These are phyloP conservation scores for Chrysaora quinquecirrha DNA, from an alignment of 30 jellyfish, hydroid and myxozoan species.

Conservation along the genomic window DNA sequence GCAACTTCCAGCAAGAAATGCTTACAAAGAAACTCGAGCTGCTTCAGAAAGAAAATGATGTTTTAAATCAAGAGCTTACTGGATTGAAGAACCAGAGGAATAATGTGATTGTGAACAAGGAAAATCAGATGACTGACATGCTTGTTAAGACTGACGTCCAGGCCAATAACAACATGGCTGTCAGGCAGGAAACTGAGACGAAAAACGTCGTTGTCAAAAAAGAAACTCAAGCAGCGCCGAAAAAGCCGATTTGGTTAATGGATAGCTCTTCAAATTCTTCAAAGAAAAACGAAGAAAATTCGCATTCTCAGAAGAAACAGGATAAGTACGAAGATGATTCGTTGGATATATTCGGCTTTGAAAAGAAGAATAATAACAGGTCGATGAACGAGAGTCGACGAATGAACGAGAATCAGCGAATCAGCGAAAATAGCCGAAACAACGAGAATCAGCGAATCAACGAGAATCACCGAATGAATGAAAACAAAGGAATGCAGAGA, in stretches of 20 bases:
- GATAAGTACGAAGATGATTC: background rate
- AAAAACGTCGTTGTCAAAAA: no score
- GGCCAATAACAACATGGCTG: no score
- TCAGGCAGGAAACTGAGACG: no score
- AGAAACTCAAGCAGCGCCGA: no score
- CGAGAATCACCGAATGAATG: no score
- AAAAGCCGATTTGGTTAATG: no score
- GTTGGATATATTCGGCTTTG: background rate
- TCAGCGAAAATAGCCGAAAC: background rate
- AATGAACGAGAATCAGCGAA: background rate
- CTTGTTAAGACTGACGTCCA: no score
- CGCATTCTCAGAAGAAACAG: no score
- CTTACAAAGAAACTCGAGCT: background rate
- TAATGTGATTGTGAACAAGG: background rate
- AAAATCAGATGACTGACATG: background rate
- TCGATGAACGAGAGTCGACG: background rate
- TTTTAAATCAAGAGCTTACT: no score
- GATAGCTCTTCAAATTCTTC: no score
- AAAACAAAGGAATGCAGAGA: background rate
- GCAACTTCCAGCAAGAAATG: background rate
- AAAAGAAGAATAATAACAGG: background rate
- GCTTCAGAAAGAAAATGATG: no score
- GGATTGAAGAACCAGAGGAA: background rate
- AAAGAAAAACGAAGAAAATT: no score
- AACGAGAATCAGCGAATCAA: background rate